Conservation (phyloP, 2,888 invertebrate genomes). For the Drosophila macrospina region DNA sequence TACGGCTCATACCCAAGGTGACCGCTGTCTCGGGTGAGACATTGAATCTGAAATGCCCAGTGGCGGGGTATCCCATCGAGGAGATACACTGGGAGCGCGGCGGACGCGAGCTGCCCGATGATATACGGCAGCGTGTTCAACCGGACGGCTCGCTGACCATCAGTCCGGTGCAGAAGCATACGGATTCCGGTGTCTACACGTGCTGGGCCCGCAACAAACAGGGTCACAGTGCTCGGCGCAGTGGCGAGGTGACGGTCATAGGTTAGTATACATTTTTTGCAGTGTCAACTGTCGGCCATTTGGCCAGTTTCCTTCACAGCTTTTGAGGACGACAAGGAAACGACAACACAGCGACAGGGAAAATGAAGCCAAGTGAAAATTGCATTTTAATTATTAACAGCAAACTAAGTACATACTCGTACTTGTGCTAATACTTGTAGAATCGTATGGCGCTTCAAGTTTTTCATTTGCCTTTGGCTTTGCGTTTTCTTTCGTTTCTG, state of each 20-base stretch:
- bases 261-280: conserved; percentile 87
- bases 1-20: conserved; percentile 92
- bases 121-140: conserved; percentile 91
- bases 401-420: conserved; percentile 68
- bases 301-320: conserved; percentile 63
- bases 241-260: conserved; percentile 91
- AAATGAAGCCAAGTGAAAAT: conserved; percentile 72
- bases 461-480: conserved; percentile 45
- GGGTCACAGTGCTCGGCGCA: conserved; percentile 90
- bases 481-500: conserved; percentile 39
- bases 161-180: conserved; percentile 90
- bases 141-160: conserved; percentile 91
- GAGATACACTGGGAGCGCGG: conserved; percentile 92
- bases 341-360: conserved; percentile 12
- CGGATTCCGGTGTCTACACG: conserved; percentile 92
- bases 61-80: conserved; percentile 93
- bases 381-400: conserved; percentile 80
- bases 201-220: conserved; percentile 93
- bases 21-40: conserved; percentile 92
- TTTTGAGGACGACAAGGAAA: conserved; percentile 33
- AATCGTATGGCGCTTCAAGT: conserved; percentile 62
- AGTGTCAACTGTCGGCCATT: conserved; percentile 35
- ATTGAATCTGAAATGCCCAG: conserved; percentile 91
- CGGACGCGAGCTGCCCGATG: conserved; percentile 91
- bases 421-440: conserved; percentile 21